Evolutionary conservation across 2,113 vertebrate genomes (phyloP).

Genomic region (Spea bombifrons): DNA sequence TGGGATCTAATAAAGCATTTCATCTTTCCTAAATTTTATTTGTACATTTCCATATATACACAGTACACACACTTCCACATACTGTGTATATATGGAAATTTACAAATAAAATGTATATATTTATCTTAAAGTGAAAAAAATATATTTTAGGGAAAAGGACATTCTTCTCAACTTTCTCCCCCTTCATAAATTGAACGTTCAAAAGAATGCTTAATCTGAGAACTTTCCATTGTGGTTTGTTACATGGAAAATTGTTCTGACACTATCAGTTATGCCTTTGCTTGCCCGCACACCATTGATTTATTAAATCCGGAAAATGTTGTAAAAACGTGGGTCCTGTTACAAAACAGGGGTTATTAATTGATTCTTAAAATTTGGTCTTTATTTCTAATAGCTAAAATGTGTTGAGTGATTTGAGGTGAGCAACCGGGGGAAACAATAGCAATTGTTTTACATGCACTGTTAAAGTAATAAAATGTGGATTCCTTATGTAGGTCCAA

Average conservation of each 20-base stretch:
- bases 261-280: slow-evolving; percentile 48
- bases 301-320: slow-evolving; percentile 62
- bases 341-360: slow-evolving; percentile 57
- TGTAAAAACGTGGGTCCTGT: slow-evolving; percentile 60
- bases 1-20: too few species aligned
- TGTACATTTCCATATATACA: too few species aligned
- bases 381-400: slow-evolving; percentile 61
- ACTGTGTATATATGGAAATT: too few species aligned
- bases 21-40: too few species aligned
- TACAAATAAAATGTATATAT: too few species aligned
- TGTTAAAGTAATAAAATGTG: slow-evolving; percentile 72
- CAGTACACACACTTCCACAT: too few species aligned
- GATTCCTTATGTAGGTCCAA: slow-evolving; percentile 78
- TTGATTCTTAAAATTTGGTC: slow-evolving; percentile 59
- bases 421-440: slow-evolving; percentile 63
- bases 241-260: slow-evolving; percentile 67
- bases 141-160: too few species aligned
- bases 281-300: slow-evolving; percentile 58
- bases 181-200: background rate
- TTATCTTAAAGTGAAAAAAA: background rate
- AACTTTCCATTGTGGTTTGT: slow-evolving; percentile 58
- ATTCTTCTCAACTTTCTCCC: too few species aligned
- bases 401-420: slow-evolving; percentile 60
- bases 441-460: slow-evolving; percentile 74
- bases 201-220: slow-evolving; percentile 67